Base-by-base conservation (phyloP, 2,888 invertebrate species). In the Orthosia incerta region DNA sequence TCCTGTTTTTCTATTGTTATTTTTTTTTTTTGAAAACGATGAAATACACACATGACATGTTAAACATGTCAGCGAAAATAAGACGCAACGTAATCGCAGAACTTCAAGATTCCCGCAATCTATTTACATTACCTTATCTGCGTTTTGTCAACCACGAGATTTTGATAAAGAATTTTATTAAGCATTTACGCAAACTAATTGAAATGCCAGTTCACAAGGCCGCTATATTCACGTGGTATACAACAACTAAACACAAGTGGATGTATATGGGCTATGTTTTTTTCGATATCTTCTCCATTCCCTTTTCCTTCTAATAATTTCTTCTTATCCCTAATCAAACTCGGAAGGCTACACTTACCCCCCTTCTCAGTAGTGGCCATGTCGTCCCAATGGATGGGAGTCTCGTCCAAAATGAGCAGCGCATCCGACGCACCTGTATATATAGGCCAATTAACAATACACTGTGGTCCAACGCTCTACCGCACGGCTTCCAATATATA, bases 401-500 rank as follows among this genome's bases (percentile, higher is more conserved):
- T 76, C 76, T 79, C 77, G 81, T 86, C 85, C 77, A 85, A 88
- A 91, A 90, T 93, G 91, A 88, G 80, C 65, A 69, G 68, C 39
- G 66, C 87, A 87, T 89, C 83, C 73, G 86, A 69, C 74, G 85
- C 72, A 71, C 91, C 94, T 91, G 92, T 84, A 90, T 94, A 91
- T 94, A 94, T 91, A 91, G 67, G 51, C 57, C 20, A 70, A 62
- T 75, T 78, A 87, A 94, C 93, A 93, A 93, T 93, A 83, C 70
- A 46, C 7, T 84, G 87, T 79, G 92, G 89, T 83, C 84, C 71
- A 86, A 89, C 82, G 94, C 84, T 87, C 89, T 71, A 91, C 91
- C 89, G 94, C 93, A 86, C 85, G 86, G 87, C 51, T 93, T 88
- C 86, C 78, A 86, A 82, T 82, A 80, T 81, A 95, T 93, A 95